phyloP scores from a whole-genome alignment of 2,113 vertebrate genomes.

The Dicrurus megarhynchus region DNA sequence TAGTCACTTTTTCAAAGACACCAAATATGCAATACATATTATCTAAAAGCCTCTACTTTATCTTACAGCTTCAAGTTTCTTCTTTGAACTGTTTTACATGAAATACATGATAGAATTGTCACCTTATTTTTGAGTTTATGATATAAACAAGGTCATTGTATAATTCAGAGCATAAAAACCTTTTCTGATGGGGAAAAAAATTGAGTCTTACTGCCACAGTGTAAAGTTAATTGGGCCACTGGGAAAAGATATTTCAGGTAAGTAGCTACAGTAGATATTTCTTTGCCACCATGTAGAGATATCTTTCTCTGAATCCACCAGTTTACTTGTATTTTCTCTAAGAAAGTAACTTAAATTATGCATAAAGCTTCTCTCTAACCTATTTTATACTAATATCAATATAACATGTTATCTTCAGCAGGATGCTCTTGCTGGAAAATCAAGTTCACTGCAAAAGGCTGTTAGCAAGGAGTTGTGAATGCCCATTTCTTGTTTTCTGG shows the following conservation, averaged over 20 bases:
- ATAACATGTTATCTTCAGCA: not conserved
- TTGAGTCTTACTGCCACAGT: not conserved
- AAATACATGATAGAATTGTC: not conserved
- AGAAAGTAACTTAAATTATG: not conserved
- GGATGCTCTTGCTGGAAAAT: not conserved
- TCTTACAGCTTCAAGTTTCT: not conserved
- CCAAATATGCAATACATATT: not conserved
- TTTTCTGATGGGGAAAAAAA: not conserved
- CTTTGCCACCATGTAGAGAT: not conserved
- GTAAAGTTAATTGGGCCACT: slow-evolving; percentile 20
- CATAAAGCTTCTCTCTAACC: not conserved
- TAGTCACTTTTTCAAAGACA: not conserved
- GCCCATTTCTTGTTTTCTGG: not conserved
- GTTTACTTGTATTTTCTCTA: not conserved
- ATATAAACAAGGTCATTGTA: slow-evolving; percentile 25
- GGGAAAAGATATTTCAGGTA: slow-evolving; percentile 36
- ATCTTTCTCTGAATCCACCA: not conserved
- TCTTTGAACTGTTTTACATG: not conserved
- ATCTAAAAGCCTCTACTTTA: not conserved
- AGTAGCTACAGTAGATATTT: not conserved
- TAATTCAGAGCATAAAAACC: not conserved
- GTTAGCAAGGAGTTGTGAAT: not conserved
- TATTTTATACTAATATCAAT: not conserved
- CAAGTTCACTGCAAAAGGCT: not conserved
- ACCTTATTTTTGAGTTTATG: not conserved